Evolutionary conservation across 2,797 vertebrate species (phyloP).

Genomic region (Aulostomus chinensis): DNA sequence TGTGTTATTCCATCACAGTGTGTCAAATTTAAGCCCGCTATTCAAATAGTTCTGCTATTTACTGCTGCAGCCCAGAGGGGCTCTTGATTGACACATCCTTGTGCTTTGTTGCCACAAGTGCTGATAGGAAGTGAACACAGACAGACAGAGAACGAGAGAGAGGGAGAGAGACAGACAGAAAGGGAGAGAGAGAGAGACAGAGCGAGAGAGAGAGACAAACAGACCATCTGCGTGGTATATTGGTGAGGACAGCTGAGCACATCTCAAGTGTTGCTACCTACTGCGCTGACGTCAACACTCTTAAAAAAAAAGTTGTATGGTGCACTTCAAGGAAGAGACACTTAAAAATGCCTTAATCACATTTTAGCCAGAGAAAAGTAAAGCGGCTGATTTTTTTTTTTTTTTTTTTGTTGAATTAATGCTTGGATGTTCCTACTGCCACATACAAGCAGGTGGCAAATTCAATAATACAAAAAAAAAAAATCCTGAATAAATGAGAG

Average conservation of each 20-base stretch:
- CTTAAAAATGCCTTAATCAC: too few species aligned
- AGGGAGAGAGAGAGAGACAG: too few species aligned
- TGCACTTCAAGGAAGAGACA: too few species aligned
- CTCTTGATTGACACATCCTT: slow-evolving; percentile 67
- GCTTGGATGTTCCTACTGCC: too few species aligned
- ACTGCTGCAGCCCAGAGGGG: slow-evolving; percentile 19
- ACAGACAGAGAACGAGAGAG: slow-evolving; percentile 16
- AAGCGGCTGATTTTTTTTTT: too few species aligned
- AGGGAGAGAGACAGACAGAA: too few species aligned
- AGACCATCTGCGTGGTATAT: slow-evolving; percentile 73
- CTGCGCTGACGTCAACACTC: slow-evolving; percentile 26
- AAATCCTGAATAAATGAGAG: too few species aligned
- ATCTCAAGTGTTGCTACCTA: slow-evolving; percentile 45
- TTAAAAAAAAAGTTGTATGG: slow-evolving; percentile 32
- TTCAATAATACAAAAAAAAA: too few species aligned
- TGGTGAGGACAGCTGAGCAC: slow-evolving; percentile 74
- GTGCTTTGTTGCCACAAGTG: slow-evolving; percentile 70
- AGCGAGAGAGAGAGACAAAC: slow-evolving; percentile 23
- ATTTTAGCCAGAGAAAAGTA: too few species aligned
- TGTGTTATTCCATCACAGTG: not conserved
- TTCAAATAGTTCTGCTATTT: slow-evolving; percentile 48
- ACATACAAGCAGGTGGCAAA: too few species aligned
- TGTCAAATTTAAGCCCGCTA: too few species aligned
- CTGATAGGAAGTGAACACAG: slow-evolving; percentile 64
- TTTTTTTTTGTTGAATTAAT: too few species aligned